Base-by-base conservation (phyloP, 2,113 vertebrate species). In the Campylomormyrus tamandua region DNA sequence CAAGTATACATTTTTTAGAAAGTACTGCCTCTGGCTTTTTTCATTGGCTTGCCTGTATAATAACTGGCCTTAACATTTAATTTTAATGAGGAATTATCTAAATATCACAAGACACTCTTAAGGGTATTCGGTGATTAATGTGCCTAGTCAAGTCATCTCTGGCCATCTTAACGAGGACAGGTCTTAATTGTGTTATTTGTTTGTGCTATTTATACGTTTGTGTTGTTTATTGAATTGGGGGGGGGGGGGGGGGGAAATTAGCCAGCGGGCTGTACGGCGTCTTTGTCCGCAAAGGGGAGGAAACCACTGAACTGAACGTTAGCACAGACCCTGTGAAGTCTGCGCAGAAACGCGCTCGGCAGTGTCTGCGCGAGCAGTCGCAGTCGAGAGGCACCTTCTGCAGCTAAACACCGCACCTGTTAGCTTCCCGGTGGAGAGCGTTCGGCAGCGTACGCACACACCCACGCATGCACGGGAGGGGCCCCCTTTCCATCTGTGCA, bases 11-110 rank as follows among this genome's bases (percentile, higher is more conserved):
- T 80, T 42, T 80, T 80, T 19, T 13, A 31, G 13, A 39, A 42
- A 80, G 74, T 80, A 42, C 74, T 19, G 17, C 35, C 46, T 7
- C 45, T 70, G 74, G 74, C 15, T 19, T 39, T 77, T 42, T 39
- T 27, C 83, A 86, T 31, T 46, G 45, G 83, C 24, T 86, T 48
- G n/a, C 83, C 66, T 48, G 21, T 9, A n/a, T 35, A 48, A 19
- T 39, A 52, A 80, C 49, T 21, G 31, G 46, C 66, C 66, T 19
- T 39, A 24, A 48, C 39, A 31, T 49, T 74, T 50, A 1, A 11
- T 89, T 77, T 89, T n/a, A 89, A 77, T 35, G 27, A 11, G 13
- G 19, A 77, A 77, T 50, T 77, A 48, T 89, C 88, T 31, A 49
- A 89, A 89, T 74, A 74, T 45, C 66, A 35, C 27, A 7, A 52